Percentiles rank a stretch among this genome's conserved stretches.
Conservation (phyloP, 2,113 vertebrate genomes). For the Limanda limanda region DNA sequence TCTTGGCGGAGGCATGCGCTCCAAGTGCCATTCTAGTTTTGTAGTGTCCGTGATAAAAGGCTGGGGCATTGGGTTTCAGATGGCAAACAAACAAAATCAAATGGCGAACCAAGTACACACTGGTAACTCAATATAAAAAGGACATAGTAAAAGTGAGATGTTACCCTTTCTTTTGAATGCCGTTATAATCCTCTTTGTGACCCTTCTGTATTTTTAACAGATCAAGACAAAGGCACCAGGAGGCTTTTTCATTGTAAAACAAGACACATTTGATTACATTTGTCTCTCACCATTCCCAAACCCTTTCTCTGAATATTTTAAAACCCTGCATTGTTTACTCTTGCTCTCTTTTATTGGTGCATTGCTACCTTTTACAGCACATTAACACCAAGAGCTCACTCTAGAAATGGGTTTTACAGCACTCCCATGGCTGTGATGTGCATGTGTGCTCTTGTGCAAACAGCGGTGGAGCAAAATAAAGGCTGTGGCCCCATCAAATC, state of each 20-base stretch:
- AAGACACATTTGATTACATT: constrained; percentile 38
- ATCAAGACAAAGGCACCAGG: constrained; percentile 2
- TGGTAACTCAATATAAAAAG: neutral
- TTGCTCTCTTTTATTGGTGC: constrained; percentile 7
- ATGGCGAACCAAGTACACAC: neutral
- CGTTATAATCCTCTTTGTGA: neutral
- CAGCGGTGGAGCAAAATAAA: neutral
- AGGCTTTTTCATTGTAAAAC: constrained; percentile 13
- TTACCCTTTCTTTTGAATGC: neutral
- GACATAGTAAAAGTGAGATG: neutral
- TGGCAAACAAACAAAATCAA: no score
- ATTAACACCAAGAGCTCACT: neutral
- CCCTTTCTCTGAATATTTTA: constrained; percentile 25
- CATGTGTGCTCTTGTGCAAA: neutral
- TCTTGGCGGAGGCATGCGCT: neutral
- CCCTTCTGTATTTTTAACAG: constrained; percentile 26
- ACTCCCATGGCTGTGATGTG: neutral
- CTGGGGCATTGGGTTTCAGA: neutral
- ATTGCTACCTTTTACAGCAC: constrained; percentile 9
- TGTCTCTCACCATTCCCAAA: constrained; percentile 7
- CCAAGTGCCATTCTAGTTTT: neutral
- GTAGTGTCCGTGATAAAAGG: neutral
- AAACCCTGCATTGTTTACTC: constrained; percentile 13
- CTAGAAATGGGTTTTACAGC: constrained; percentile 3
- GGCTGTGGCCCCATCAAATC: constrained; percentile 7